These are phyloP conservation scores for Ceratosolen fusciceps DNA, from an alignment of 1,140 invertebrate species.

Conservation along the genomic window DNA sequence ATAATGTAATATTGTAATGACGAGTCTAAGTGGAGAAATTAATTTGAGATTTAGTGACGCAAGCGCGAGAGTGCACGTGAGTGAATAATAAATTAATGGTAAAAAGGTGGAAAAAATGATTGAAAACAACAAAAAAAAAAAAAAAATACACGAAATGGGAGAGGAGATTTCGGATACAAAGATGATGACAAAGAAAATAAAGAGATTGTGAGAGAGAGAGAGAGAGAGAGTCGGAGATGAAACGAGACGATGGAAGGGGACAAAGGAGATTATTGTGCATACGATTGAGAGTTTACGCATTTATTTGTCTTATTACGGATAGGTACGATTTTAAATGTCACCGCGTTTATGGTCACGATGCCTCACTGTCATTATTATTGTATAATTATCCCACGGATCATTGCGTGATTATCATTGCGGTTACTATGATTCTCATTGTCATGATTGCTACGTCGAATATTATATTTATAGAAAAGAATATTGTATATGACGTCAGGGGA, in stretches of 20 bases:
- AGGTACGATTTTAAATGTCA: conserved; percentile 55
- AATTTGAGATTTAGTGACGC: conserved; percentile 70
- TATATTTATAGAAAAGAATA: conserved; percentile 60
- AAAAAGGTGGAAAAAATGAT: conserved; percentile 51
- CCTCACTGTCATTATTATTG: conserved; percentile 57
- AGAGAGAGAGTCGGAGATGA: too few species aligned
- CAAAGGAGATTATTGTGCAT: conserved; percentile 70
- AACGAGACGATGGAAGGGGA: too few species aligned
- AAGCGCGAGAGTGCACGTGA: conserved; percentile 67
- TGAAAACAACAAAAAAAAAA: conserved; percentile 34
- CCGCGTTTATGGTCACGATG: conserved; percentile 55
- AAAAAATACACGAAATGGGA: conserved; percentile 47
- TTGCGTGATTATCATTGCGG: conserved; percentile 57
- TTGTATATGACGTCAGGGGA: conserved; percentile 67
- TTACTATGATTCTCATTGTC: conserved; percentile 55
- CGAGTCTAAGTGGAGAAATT: conserved; percentile 73
- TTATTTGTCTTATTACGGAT: conserved; percentile 56
- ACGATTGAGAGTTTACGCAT: conserved; percentile 64
- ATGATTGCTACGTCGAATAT: conserved; percentile 54
- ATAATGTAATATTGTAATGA: conserved; percentile 74
- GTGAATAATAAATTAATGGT: conserved; percentile 54
- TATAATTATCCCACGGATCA: conserved; percentile 59
- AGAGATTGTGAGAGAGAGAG: too few species aligned
- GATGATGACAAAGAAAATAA: too few species aligned
- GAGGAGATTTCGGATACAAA: too few species aligned